These are phyloP conservation scores for Syncerus caffer DNA, from an alignment of 2,797 vertebrate species.

Conservation along the genomic window DNA sequence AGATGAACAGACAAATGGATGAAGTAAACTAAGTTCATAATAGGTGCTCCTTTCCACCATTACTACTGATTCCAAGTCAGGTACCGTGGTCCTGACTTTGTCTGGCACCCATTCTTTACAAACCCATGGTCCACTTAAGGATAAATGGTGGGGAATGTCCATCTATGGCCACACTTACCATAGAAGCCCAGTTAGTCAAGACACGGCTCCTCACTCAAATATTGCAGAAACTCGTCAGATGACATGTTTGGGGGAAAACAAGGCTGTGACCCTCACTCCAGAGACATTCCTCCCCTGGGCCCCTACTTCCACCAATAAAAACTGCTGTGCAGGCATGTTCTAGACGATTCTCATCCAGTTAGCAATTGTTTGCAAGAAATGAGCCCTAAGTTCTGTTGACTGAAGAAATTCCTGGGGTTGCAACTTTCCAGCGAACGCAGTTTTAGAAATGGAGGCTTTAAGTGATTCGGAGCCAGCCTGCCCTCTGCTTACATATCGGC, in stretches of 20 bases:
- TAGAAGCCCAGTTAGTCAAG: not conserved
- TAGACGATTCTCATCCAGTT: not conserved
- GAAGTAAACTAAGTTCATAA: not conserved
- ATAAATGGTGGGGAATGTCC: not conserved
- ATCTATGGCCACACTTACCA: not conserved
- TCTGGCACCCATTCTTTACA: not conserved
- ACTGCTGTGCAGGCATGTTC: not conserved
- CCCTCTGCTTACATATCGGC: constrained; percentile 18
- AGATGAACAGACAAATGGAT: not conserved
- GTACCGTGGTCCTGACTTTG: not conserved
- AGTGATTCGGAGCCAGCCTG: not conserved
- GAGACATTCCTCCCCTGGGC: not conserved
- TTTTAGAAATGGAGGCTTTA: constrained; percentile 59
- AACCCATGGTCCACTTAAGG: not conserved
- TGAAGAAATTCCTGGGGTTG: constrained; percentile 25
- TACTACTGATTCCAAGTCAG: not conserved
- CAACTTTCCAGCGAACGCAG: constrained; percentile 17
- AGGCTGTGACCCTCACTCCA: not conserved
- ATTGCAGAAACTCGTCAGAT: not conserved
- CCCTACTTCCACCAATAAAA: not conserved
- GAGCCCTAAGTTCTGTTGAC: not conserved
- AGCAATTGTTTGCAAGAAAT: constrained; percentile 28
- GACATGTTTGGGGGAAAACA: not conserved
- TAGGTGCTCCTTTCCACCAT: not conserved
- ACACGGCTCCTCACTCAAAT: not conserved